Base-by-base conservation (phyloP, 2,797 vertebrate species). In the Hemitrygon akajei region DNA sequence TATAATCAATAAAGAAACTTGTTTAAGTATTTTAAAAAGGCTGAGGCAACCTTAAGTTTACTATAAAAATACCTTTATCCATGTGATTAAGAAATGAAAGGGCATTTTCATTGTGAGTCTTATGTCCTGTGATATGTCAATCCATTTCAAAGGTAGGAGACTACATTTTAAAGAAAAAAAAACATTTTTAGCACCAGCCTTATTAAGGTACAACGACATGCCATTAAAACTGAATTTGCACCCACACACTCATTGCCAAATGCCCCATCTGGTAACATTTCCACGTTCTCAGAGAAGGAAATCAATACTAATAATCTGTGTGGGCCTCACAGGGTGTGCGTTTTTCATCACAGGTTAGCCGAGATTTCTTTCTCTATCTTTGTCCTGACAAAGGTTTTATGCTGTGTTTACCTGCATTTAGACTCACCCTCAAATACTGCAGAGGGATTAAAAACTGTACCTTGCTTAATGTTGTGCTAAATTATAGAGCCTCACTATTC, bases 271-370 rank as follows among this genome's bases (percentile, higher is more conserved):
- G 98, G 97, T 98, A 98, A 98, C 97, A 97, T 98, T 98, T 98
- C 98, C 98, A 98, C 97, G 96, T 98, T 93, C 97, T 98, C 97
- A 96, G 97, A 96, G 97, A 97, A 97, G 98, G 97, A 98, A 99
- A 99, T 99, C 98, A 98, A 99, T 99, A 99, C 97, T 97, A 98
- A 98, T 98, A 98, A 99, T 99, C 98, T 97, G 96, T 97, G 97
- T 97, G 97, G 97, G 97, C 97, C 97, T 97, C 96, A 96, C 95
- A 96, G 95, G 95, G 96, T 97, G 96, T 96, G 95, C 96, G 95
- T 96, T 96, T 97, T 96, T 97, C 96, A 96, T 96, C 96, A 94
- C 95, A 86, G 94, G 95, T 95, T 96, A 96, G 96, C 96, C 96
- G 95, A 95, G 95, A 95, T 96, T 95, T 95, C 95, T 95, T 95